Evolutionary conservation across 2,113 vertebrate species (phyloP), one percentile per base, ranked within the genome.

Genomic region (Bagarius yarrelli): DNA sequence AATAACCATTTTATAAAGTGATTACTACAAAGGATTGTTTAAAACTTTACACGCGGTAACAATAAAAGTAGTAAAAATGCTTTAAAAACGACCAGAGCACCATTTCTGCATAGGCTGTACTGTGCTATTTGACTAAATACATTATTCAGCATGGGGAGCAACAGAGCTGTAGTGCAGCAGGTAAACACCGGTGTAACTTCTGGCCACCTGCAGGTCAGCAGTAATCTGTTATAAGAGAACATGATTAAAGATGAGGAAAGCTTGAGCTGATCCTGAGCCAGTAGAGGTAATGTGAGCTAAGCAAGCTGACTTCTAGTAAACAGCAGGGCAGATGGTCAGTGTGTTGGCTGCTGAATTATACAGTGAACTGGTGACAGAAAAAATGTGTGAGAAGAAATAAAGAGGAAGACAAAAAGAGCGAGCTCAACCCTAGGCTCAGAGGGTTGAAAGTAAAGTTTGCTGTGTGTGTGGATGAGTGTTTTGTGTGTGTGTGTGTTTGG

Each of bases 281-380:
- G 82, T 57, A 18, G n/a, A 44, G 25, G 76, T 61, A 82, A 67
- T 82, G 57, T 61, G 64, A 84, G 70, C 66, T 47, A 50, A 83
- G 72, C 71, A 40, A 76, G 18, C 55, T 83, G 36, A 64, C 76
- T 50, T 32, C 60, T 25, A n/a, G 53, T 19, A 66, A 69, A 19
- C 44, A 52, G 19, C 60, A 11, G 27, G 32, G 59, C 84, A 85
- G 84, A 59, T 83, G 81, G 73, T 30, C 23, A 27, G 76, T 81
- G 64, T 63, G 84, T 47, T 19, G 57, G 56, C 66, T 72, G 59
- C 11, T 80, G 64, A 79, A 82, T 77, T 73, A 83, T 87, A 88
- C 85, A 74, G 88, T 87, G 84, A 71, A 4, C 56, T 84, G 85
- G 70, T 89, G 83, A 59, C 52, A 52, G 21, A 14, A 34, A 59